These are phyloP conservation scores for Synergus japonicus DNA, from an alignment of 2,888 invertebrate species.

Conservation along the genomic window DNA sequence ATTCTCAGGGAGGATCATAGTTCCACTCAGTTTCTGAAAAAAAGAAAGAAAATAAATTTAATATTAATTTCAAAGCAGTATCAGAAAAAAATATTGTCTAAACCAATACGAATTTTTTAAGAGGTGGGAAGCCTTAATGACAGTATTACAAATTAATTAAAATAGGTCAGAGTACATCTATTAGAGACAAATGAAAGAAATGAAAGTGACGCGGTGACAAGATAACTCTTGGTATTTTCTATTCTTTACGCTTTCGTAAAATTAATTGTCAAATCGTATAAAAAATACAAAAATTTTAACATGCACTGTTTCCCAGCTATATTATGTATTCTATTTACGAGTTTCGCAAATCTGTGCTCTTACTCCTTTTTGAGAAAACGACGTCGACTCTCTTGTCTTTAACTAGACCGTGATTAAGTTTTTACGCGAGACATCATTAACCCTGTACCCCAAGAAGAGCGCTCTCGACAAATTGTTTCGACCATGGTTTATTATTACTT, in stretches of 20 bases:
- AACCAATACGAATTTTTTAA: no score
- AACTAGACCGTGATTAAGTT: conserved; percentile 36
- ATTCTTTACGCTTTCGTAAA: background rate
- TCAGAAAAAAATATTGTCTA: no score
- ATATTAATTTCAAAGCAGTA: background rate
- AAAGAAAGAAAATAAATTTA: conserved; percentile 37
- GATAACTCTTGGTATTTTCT: background rate
- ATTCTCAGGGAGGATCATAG: conserved; percentile 43
- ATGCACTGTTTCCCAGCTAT: conserved; percentile 11
- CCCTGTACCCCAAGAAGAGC: conserved; percentile 31
- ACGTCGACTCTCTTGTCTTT: conserved; percentile 36
- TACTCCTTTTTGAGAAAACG: conserved; percentile 31
- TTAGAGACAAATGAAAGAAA: conserved; percentile 1
- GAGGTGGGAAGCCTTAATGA: background rate
- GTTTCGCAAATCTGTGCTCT: conserved; percentile 25
- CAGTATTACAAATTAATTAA: background rate
- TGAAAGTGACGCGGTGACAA: conserved; percentile 7
- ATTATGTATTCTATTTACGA: background rate
- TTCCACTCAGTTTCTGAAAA: conserved; percentile 60
- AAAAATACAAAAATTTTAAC: background rate
- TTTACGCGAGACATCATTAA: conserved; percentile 39
- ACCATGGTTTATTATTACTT: conserved; percentile 31
- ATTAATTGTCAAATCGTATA: background rate
- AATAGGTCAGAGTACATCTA: background rate
- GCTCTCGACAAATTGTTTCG: conserved; percentile 39